These are phyloP conservation scores for Chlamydotis undulata DNA, from an alignment of 2,113 vertebrate genomes.

Conservation along the genomic window DNA sequence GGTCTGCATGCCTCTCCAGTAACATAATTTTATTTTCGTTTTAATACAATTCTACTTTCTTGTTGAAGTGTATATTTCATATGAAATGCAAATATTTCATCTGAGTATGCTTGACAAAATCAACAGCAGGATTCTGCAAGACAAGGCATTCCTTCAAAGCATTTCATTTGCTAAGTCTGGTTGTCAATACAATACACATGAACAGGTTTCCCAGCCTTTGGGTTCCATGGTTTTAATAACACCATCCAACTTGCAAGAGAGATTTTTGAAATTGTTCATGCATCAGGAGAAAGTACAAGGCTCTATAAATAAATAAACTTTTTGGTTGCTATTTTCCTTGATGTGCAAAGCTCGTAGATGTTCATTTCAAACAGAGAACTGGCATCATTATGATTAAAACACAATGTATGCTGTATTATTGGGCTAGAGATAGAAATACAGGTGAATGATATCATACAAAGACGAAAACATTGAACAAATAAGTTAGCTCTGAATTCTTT, in stretches of 20 bases:
- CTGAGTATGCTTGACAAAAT: neutral
- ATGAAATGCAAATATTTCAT: constrained; percentile 16
- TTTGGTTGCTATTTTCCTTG: neutral
- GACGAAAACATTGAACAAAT: neutral
- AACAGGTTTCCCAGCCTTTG: neutral
- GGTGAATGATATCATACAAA: neutral
- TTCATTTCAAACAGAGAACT: neutral
- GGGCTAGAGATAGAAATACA: neutral
- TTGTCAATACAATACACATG: neutral
- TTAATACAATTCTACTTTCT: neutral
- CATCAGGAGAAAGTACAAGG: neutral
- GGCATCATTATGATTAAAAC: neutral
- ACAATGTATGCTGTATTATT: neutral
- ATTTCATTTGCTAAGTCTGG: neutral
- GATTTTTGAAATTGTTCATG: neutral
- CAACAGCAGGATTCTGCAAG: neutral
- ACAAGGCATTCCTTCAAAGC: neutral
- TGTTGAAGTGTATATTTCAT: neutral
- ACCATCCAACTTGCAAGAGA: neutral
- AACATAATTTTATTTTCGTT: neutral
- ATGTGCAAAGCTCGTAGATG: neutral
- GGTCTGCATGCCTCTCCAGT: neutral
- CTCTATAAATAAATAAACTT: neutral
- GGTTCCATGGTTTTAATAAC: neutral
- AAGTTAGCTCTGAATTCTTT: neutral